Conservation (phyloP, 2,113 vertebrate species). For the Pycnonotus jocosus region DNA sequence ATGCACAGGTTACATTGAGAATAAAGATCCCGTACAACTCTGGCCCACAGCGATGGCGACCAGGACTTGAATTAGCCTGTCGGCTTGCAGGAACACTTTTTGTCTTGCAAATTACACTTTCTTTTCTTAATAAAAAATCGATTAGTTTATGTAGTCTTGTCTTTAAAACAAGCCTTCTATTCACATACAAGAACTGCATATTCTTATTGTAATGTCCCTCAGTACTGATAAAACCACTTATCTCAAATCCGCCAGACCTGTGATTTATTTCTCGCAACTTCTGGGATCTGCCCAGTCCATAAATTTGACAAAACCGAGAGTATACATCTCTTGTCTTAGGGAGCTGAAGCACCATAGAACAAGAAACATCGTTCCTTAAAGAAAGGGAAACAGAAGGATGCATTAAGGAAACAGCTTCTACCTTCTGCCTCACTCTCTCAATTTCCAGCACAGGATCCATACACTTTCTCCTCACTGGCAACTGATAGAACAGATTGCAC, state of each 20-base stretch:
- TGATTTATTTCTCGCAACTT: conserved; percentile 83
- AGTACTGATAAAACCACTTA: conserved; percentile 82
- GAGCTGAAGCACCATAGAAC: conserved; percentile 86
- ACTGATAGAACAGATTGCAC: conserved; percentile 86
- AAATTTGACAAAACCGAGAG: conserved; percentile 92
- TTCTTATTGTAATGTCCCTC: conserved; percentile 93
- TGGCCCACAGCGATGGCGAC: conserved; percentile 70
- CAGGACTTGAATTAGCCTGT: conserved; percentile 67
- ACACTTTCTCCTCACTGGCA: conserved; percentile 88
- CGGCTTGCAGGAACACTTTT: conserved; percentile 58
- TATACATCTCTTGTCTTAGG: conserved; percentile 82
- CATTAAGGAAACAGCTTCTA: conserved; percentile 88
- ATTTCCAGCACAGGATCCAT: conserved; percentile 83
- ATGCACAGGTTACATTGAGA: conserved; percentile 83
- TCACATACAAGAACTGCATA: conserved; percentile 91
- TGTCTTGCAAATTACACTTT: conserved; percentile 76
- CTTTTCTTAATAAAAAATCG: conserved; percentile 82
- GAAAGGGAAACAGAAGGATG: conserved; percentile 90
- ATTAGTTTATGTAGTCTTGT: conserved; percentile 92
- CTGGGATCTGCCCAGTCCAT: conserved; percentile 79
- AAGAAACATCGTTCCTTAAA: conserved; percentile 84
- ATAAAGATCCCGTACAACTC: conserved; percentile 85
- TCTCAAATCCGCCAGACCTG: conserved; percentile 75
- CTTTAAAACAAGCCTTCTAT: conserved; percentile 85
- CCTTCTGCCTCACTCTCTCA: conserved; percentile 84